Percentiles rank a stretch among this genome's conserved stretches.
Conservation (phyloP, 2,797 vertebrate genomes). For the Gambusia yucatana region DNA sequence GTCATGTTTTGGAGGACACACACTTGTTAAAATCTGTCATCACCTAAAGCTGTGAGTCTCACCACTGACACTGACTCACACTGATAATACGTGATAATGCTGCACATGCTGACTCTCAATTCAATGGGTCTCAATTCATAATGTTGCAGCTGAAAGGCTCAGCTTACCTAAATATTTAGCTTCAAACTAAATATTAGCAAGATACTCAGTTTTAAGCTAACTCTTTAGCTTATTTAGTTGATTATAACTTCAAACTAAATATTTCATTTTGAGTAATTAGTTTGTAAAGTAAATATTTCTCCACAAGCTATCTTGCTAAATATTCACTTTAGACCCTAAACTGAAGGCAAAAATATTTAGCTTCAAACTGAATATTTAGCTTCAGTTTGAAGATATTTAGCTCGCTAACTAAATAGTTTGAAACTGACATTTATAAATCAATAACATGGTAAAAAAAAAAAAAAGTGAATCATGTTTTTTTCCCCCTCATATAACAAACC, state of each 20-base stretch:
- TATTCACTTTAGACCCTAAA: too few species aligned
- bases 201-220: too few species aligned
- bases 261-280: too few species aligned
- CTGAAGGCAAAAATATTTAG: background rate
- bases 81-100: background rate
- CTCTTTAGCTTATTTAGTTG: too few species aligned
- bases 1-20: slow-evolving; percentile 8
- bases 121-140: background rate
- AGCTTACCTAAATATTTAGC: background rate
- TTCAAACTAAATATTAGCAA: too few species aligned
- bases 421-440: background rate
- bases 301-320: too few species aligned
- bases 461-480: background rate
- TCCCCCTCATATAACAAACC: background rate
- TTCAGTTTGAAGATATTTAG: background rate
- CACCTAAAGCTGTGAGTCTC: slow-evolving; percentile 31
- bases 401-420: background rate
- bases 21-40: background rate
- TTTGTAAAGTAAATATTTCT: too few species aligned
- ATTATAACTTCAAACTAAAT: background rate
- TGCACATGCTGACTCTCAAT: too few species aligned
- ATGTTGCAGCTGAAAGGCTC: background rate
- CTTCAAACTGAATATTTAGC: background rate
- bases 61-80: background rate
- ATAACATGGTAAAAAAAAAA: background rate